Percentiles rank a stretch among this genome's conserved stretches.
Evolutionary conservation across 2,888 invertebrate species (phyloP).

Genomic region (Xanthia icteritia): DNA sequence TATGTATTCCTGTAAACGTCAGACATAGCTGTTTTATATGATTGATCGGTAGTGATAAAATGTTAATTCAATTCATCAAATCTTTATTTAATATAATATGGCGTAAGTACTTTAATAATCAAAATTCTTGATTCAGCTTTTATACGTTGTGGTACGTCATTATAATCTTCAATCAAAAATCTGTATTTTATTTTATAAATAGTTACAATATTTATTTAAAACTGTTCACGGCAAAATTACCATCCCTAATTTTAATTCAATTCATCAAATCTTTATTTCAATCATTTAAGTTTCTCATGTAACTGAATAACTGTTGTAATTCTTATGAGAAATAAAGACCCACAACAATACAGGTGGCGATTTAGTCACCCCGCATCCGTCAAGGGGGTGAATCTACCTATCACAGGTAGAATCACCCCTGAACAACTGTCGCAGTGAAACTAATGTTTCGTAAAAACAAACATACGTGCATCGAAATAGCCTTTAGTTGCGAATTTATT

Average conservation of each 20-base stretch:
- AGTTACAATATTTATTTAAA: not conserved
- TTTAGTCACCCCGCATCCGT: no score
- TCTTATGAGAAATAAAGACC: not conserved
- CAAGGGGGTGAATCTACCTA: no score
- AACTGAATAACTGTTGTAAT: not conserved
- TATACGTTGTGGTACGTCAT: not conserved
- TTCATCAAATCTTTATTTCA: not conserved
- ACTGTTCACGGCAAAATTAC: slow-evolving; percentile 21
- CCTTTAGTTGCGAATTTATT: no score
- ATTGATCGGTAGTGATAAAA: not conserved
- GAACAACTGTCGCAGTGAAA: no score
- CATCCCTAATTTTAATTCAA: slow-evolving; percentile 16
- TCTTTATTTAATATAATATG: no score
- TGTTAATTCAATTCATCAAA: not conserved
- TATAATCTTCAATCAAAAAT: not conserved
- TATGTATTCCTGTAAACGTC: not conserved
- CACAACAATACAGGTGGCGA: no score
- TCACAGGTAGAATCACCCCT: no score
- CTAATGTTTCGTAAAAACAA: no score
- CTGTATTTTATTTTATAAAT: not conserved
- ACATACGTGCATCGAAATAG: no score
- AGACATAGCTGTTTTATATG: not conserved
- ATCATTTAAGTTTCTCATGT: not conserved
- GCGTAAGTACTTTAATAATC: slow-evolving; percentile 17
- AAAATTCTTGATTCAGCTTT: slow-evolving; percentile 21